Evolutionary conservation across 2,888 invertebrate species (phyloP).

Genomic region (Ormyrus labotus): DNA sequence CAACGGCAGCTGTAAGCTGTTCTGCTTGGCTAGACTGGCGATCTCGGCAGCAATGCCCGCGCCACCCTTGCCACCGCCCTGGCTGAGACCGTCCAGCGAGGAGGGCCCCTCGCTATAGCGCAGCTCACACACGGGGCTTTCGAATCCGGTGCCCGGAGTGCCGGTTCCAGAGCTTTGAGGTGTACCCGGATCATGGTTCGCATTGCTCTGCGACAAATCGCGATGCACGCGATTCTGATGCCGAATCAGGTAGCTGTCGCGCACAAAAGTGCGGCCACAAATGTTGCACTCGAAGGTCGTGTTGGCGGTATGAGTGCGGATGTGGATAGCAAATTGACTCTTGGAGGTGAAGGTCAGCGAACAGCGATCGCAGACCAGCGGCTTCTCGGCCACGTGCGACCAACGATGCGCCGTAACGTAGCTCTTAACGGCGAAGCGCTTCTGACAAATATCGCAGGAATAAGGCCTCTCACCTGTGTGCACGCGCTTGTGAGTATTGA

Average conservation of each 20-base stretch:
- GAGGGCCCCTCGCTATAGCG: constrained; percentile 74
- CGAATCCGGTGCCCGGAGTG: constrained; percentile 72
- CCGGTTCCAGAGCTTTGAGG: constrained; percentile 71
- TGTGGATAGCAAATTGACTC: constrained; percentile 86
- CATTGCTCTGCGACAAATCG: constrained; percentile 70
- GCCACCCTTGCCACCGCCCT: constrained; percentile 66
- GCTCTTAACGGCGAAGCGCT: constrained; percentile 88
- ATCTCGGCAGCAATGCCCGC: constrained; percentile 73
- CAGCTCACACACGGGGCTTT: constrained; percentile 74
- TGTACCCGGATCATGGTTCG: constrained; percentile 73
- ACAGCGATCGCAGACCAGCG: constrained; percentile 84
- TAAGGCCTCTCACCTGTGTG: constrained; percentile 89
- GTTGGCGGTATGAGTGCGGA: constrained; percentile 84
- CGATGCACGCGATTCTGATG: constrained; percentile 87
- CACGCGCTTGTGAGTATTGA: constrained; percentile 88
- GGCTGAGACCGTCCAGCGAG: constrained; percentile 69
- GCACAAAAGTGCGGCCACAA: constrained; percentile 85
- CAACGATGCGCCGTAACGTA: constrained; percentile 88
- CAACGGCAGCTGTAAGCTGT: constrained; percentile 74
- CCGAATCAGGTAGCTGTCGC: constrained; percentile 87
- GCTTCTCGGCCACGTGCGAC: constrained; percentile 88
- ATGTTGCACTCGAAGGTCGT: constrained; percentile 85
- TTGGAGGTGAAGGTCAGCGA: constrained; percentile 86
- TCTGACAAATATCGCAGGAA: constrained; percentile 87
- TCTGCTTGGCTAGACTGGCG: constrained; percentile 73